Evolutionary conservation across 2,113 vertebrate species (phyloP).

Genomic region (Psittacula cyanocephala): DNA sequence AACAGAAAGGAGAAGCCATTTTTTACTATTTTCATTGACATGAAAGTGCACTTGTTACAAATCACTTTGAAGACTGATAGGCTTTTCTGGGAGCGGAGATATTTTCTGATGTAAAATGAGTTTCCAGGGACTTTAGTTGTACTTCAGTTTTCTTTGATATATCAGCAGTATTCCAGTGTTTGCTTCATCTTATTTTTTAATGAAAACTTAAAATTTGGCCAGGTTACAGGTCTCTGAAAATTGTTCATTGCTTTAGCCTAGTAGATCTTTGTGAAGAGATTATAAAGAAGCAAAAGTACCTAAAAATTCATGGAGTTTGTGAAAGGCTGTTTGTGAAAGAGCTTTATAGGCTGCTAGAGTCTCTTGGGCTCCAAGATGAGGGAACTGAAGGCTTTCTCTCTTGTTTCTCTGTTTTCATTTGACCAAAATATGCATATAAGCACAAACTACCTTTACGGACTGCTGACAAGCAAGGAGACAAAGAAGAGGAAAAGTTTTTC

Average conservation of each 20-base stretch:
- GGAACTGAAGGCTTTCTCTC: not conserved
- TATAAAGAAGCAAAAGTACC: not conserved
- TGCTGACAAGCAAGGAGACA: not conserved
- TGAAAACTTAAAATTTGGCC: not conserved
- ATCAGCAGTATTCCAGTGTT: not conserved
- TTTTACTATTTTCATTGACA: not conserved
- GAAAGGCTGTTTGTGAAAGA: not conserved
- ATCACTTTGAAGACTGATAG: not conserved
- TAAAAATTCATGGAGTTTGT: not conserved
- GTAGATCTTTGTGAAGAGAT: not conserved
- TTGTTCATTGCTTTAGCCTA: not conserved
- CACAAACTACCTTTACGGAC: not conserved
- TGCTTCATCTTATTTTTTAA: not conserved
- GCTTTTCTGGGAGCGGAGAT: not conserved
- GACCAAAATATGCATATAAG: not conserved
- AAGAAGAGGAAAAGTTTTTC: not conserved
- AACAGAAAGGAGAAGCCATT: not conserved
- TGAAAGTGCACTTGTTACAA: not conserved
- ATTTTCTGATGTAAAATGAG: not conserved
- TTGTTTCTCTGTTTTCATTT: not conserved
- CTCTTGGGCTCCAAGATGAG: not conserved
- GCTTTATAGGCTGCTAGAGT: not conserved
- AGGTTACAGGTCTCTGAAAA: not conserved
- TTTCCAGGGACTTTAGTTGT: not conserved
- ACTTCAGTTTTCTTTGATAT: not conserved